Base-by-base conservation (phyloP, 2,113 vertebrate species). In the Noturus placidus region DNA sequence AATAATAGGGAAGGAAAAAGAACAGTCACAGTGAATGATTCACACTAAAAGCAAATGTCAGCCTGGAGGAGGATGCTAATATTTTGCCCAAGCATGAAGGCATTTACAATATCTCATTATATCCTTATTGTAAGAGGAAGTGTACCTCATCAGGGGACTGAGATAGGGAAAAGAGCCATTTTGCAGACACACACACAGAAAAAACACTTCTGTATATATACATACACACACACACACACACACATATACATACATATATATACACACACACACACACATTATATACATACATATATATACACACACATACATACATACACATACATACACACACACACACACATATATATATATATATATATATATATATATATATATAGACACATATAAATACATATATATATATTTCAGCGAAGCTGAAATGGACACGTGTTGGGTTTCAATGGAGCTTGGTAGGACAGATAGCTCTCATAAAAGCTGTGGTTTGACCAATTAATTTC, bases 391-490 rank as follows among this genome's bases (percentile, higher is more conserved):
- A 42, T 3, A 42, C 3, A 42, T 3, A 42, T 4, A 42, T 3
- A n/a, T n/a, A n/a, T n/a, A n/a, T n/a, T 50, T 59, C 46, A 33
- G 81, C 38, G 52, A 11, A 38, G 56, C 63, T 87, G 56, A 74
- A 87, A 54, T 27, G 14, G 84, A 76, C 76, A n/a, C 22, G 1
- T 85, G 82, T 82, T n/a, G 76, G n/a, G 67, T 63, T 63, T 87
- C 87, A 90, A 87, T 72, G 38, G 35, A n/a, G 76, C 79, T 56
- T 84, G 89, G 91, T 89, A 87, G 77, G 27, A 69, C 30, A 88
- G 72, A 57, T 90, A 79, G 88, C 89, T 92, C 90, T 85, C 87
- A 90, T 88, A 90, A 91, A 92, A 93, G 88, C 86, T 87, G 81
- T 63, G 87, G 78, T 83, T 83, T 88, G 89, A 90, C 70, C 88